phyloP scores from a whole-genome alignment of 1,140 invertebrate species.

The Holotrichia oblita region DNA sequence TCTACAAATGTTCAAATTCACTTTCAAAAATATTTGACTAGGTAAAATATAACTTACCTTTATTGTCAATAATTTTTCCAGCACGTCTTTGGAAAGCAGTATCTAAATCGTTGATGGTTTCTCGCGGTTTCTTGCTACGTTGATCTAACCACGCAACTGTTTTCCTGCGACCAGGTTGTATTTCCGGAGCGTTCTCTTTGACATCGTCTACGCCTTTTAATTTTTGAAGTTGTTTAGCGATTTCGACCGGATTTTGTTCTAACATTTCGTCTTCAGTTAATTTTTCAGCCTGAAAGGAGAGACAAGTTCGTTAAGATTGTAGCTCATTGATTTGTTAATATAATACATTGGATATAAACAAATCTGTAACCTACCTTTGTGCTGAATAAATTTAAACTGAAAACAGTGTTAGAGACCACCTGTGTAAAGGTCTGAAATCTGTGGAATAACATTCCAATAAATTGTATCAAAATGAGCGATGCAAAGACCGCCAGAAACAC shows the following conservation, averaged over 20 bases:
- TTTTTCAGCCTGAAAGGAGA: slow-evolving; percentile 57
- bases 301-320: background rate
- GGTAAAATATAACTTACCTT: background rate
- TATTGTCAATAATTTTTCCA: background rate
- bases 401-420: slow-evolving; percentile 77
- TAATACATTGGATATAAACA: slow-evolving; percentile 24
- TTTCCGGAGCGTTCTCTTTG: slow-evolving; percentile 45
- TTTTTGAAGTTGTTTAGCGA: slow-evolving; percentile 69
- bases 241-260: slow-evolving; percentile 68
- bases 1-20: background rate
- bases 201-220: slow-evolving; percentile 61
- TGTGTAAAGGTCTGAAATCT: slow-evolving; percentile 86
- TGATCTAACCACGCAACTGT: slow-evolving; percentile 23
- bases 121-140: background rate
- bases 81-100: slow-evolving; percentile 5
- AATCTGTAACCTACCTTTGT: slow-evolving; percentile 49
- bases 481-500: slow-evolving; percentile 81
- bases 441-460: slow-evolving; percentile 86
- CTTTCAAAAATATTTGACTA: background rate
- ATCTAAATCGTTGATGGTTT: slow-evolving; percentile 10
- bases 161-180: slow-evolving; percentile 20
- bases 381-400: slow-evolving; percentile 49
- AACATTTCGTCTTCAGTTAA: slow-evolving; percentile 65
- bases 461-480: slow-evolving; percentile 77
- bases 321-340: slow-evolving; percentile 21